A percentile compares a stretch with the other conserved stretches of the same genome.
These are phyloP conservation scores for Hemicentrotus pulcherrimus DNA, from an alignment of 35 echinoderm and acorn worm genomes.

Conservation along the genomic window DNA sequence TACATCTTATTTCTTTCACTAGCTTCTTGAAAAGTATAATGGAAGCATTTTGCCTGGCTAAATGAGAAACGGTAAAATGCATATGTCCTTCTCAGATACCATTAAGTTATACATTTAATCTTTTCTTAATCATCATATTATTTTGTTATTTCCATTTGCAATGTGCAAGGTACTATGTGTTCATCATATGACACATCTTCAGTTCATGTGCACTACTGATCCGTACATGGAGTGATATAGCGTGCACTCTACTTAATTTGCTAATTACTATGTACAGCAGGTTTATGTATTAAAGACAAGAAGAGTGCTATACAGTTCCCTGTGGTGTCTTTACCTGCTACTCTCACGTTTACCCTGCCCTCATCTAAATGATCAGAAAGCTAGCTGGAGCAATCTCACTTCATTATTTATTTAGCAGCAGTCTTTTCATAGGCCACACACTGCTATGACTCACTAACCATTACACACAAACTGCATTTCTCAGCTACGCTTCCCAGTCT, in stretches of 20 bases:
- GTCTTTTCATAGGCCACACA: neutral
- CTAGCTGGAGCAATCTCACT: neutral
- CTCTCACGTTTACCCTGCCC: neutral
- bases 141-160: neutral
- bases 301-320: neutral
- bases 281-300: slow-evolving; percentile 4
- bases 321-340: neutral
- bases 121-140: neutral
- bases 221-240: neutral
- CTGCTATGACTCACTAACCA: neutral
- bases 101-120: neutral
- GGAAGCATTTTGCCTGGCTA: neutral
- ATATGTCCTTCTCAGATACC: neutral
- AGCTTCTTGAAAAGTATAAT: neutral
- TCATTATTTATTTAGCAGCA: slow-evolving; percentile 31
- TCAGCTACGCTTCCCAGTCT: neutral
- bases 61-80: too few relatives aligned
- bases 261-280: neutral
- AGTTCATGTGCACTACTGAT: neutral
- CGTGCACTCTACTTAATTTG: neutral
- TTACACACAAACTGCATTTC: neutral
- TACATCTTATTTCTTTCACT: too few relatives aligned
- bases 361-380: neutral
- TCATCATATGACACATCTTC: neutral
- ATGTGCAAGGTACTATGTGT: neutral